These are phyloP conservation scores for Tridacna gigas DNA, from an alignment of 2,888 invertebrate genomes.

Conservation along the genomic window DNA sequence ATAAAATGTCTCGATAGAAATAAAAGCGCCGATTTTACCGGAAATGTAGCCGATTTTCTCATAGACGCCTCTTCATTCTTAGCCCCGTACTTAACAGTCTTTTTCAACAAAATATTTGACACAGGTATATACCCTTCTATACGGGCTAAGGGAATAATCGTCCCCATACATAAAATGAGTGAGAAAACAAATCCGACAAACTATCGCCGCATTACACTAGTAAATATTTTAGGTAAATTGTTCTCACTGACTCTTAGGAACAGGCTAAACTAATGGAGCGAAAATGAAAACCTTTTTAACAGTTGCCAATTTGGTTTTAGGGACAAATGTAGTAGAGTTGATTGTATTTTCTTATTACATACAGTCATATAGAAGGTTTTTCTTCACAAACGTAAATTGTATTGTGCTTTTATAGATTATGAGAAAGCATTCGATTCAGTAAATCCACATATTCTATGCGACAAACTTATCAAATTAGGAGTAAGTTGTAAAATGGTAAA, in stretches of 20 bases:
- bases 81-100: slow-evolving; percentile 27
- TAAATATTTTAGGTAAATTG: slow-evolving; percentile 44
- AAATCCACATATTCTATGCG: slow-evolving; percentile 30
- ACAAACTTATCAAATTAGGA: slow-evolving; percentile 34
- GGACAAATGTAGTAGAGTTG: no score
- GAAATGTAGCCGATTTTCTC: slow-evolving; percentile 39
- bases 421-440: no score
- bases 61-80: slow-evolving; percentile 31
- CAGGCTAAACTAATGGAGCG: no score
- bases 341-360: no score
- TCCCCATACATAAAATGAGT: slow-evolving; percentile 50
- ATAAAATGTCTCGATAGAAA: no score
- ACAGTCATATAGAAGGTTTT: no score
- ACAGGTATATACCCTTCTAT: slow-evolving; percentile 32
- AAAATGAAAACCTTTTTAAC: no score
- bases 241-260: slow-evolving; percentile 32
- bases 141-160: slow-evolving; percentile 43
- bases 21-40: no score
- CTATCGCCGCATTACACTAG: slow-evolving; percentile 50
- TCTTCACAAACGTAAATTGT: no score
- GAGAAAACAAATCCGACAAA: no score
- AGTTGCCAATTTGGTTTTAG: slow-evolving; percentile 35
- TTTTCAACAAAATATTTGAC: slow-evolving; percentile 37
- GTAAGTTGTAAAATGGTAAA: no score
- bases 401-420: no score